These are phyloP conservation scores for Phortica magna DNA, from an alignment of 2,888 invertebrate species.

Conservation along the genomic window DNA sequence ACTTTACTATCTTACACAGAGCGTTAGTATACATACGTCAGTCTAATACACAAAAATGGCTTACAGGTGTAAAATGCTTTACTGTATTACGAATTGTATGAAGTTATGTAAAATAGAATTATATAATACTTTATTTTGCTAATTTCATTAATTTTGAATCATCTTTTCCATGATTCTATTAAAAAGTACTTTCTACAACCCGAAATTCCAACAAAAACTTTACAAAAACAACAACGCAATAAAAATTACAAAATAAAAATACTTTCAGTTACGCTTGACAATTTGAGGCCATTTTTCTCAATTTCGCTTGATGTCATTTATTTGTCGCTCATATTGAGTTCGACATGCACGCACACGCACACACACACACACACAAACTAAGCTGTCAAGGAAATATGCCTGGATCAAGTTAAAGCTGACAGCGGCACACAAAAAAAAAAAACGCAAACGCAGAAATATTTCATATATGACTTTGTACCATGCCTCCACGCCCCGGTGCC, in stretches of 20 bases:
- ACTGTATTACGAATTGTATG: too few species aligned
- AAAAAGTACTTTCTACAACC: too few species aligned
- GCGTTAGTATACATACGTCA: too few species aligned
- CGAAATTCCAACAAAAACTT: too few species aligned
- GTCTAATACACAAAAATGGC: too few species aligned
- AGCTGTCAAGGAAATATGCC: not conserved
- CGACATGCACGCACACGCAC: not conserved
- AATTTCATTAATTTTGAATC: too few species aligned
- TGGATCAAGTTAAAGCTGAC: not conserved
- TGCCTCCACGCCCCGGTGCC: not conserved
- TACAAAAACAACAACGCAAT: not conserved
- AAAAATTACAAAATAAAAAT: not conserved
- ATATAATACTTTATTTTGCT: too few species aligned
- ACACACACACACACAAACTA: not conserved
- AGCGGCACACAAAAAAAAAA: not conserved
- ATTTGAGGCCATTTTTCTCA: not conserved
- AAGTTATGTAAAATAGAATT: too few species aligned
- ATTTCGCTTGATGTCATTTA: not conserved
- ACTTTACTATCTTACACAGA: too few species aligned
- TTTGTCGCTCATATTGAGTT: not conserved
- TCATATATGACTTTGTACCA: not conserved
- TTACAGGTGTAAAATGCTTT: too few species aligned
- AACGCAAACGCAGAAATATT: slow-evolving; percentile 6
- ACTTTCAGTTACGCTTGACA: not conserved
- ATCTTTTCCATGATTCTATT: too few species aligned